Percentiles rank a stretch among this genome's conserved stretches.
These are phyloP conservation scores for Pipistrellus nathusii DNA, from an alignment of 2,797 vertebrate species.

Conservation along the genomic window DNA sequence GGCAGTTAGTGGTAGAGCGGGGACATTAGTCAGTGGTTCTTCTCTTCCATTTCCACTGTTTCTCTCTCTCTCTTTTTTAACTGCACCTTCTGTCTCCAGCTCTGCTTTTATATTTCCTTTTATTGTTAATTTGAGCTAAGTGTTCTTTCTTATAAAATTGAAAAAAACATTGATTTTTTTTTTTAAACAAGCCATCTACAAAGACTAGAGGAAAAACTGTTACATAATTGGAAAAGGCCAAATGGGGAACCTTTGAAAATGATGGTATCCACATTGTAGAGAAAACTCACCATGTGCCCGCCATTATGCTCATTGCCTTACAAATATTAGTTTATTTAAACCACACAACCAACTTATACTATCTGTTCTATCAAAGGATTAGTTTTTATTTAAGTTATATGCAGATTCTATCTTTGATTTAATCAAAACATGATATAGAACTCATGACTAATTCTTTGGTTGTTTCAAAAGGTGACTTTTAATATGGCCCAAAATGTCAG, in stretches of 20 bases:
- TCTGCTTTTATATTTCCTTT: constrained; percentile 1
- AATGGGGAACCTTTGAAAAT: background rate
- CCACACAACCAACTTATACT: background rate
- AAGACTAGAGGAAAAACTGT: background rate
- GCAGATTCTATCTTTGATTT: background rate
- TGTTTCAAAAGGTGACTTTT: constrained; percentile 49
- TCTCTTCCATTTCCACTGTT: background rate
- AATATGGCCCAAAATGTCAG: constrained; percentile 3
- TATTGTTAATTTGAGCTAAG: background rate
- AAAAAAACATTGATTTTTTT: background rate
- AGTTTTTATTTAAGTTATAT: constrained; percentile 42
- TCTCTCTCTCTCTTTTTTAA: background rate
- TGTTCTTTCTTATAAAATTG: no score
- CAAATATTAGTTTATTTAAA: background rate
- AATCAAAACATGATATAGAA: background rate
- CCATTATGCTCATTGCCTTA: background rate
- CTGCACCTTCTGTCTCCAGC: background rate
- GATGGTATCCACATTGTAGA: background rate
- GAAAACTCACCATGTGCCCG: background rate
- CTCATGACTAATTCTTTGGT: background rate
- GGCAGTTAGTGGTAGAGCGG: background rate
- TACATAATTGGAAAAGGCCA: background rate
- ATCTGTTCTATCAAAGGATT: background rate
- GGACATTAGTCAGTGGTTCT: background rate
- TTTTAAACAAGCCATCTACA: background rate